Conservation (phyloP, 37 sponge, comb jelly and placozoan species). For the Oscarella lobularis region DNA sequence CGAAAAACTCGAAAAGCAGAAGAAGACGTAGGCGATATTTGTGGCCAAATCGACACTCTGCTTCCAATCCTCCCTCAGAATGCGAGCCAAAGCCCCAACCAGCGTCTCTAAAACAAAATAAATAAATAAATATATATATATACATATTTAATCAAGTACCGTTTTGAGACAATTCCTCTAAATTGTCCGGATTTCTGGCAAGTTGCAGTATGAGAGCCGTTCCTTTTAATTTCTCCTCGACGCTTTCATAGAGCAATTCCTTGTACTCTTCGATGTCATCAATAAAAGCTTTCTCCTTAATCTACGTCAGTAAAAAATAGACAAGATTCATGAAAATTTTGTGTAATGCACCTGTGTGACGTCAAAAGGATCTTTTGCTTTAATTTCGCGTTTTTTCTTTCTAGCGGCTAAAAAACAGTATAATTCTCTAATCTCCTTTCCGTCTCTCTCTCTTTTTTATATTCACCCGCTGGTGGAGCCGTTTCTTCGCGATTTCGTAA, state of each 20-base stretch:
- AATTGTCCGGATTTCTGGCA: constrained; percentile 84
- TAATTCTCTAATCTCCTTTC: neutral
- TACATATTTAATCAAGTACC: constrained; percentile 17
- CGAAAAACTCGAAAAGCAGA: constrained; percentile 91
- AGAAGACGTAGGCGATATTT: constrained; percentile 91
- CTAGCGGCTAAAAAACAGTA: neutral
- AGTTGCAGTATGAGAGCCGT: constrained; percentile 83
- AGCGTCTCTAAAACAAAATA: constrained; percentile 41
- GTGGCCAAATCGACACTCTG: constrained; percentile 80
- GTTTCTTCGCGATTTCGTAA: constrained; percentile 53
- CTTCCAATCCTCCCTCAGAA: constrained; percentile 93
- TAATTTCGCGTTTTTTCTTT: neutral
- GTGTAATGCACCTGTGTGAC: too few relatives aligned
- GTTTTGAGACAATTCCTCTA: constrained; percentile 55
- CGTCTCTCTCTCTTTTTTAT: neutral
- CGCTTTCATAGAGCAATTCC: constrained; percentile 78
- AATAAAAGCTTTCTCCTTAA: constrained; percentile 52
- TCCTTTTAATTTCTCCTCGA: constrained; percentile 58
- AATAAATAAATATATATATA: neutral
- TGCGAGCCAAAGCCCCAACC: constrained; percentile 75
- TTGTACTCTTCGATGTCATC: constrained; percentile 67
- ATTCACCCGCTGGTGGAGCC: too few relatives aligned
- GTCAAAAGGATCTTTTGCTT: neutral
- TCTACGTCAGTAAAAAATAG: neutral
- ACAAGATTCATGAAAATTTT: too few relatives aligned